Evolutionary conservation across 2,113 vertebrate species (phyloP).

Genomic region (Asarcornis scutulata): DNA sequence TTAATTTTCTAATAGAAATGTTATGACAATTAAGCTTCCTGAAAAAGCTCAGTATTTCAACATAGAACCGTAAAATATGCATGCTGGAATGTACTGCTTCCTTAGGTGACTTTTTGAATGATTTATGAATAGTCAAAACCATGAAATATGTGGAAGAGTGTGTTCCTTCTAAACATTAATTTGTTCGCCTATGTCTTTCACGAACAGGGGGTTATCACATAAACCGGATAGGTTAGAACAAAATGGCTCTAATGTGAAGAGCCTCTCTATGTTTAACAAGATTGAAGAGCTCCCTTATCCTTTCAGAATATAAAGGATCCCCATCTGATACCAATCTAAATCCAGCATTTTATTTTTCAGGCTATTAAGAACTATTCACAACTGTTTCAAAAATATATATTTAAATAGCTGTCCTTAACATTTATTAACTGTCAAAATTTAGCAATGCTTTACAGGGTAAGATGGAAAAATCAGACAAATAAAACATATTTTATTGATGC

Average conservation of each 20-base stretch:
- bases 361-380: not conserved
- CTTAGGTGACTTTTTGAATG: not conserved
- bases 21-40: conserved; percentile 69
- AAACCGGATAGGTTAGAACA: not conserved
- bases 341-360: not conserved
- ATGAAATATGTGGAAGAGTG: not conserved
- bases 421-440: not conserved
- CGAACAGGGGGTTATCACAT: not conserved
- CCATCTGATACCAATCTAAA: not conserved
- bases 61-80: conserved; percentile 1
- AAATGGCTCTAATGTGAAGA: not conserved
- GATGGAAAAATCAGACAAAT: not conserved
- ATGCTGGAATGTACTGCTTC: conserved; percentile 37
- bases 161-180: conserved; percentile 9
- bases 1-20: conserved; percentile 64
- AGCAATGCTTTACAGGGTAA: not conserved
- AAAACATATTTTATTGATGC: not conserved
- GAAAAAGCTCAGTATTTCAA: conserved; percentile 40
- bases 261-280: not conserved
- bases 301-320: not conserved
- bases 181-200: not conserved
- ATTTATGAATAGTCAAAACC: not conserved
- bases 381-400: not conserved
- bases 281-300: not conserved
- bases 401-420: not conserved